Evolutionary conservation across 2,888 invertebrate species (phyloP).

Genomic region (Acrobasis consociella): DNA sequence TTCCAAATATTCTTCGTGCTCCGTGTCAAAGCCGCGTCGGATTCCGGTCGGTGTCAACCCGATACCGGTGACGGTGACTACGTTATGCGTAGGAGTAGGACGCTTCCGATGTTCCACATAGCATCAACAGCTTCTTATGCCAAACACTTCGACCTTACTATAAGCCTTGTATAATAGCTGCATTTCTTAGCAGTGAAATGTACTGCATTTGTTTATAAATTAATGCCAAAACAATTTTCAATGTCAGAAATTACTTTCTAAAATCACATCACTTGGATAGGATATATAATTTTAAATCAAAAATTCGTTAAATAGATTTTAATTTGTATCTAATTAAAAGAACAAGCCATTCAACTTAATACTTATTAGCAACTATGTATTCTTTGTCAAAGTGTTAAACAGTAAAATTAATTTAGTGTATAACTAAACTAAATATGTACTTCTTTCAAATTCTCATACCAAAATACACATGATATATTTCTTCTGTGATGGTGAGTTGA

Average conservation of each 20-base stretch:
- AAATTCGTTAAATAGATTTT: neutral
- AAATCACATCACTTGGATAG: neutral
- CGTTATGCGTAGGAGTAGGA: slow-evolving; percentile 55
- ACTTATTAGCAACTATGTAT: too few relatives aligned
- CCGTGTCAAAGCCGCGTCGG: slow-evolving; percentile 38
- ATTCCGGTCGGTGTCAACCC: slow-evolving; percentile 48
- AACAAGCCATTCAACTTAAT: neutral
- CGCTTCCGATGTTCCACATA: slow-evolving; percentile 49
- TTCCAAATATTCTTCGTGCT: slow-evolving; percentile 27
- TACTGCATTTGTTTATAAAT: slow-evolving; percentile 6
- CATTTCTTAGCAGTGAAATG: slow-evolving; percentile 18
- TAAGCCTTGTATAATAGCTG: slow-evolving; percentile 18
- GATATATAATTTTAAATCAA: neutral
- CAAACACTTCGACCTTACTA: slow-evolving; percentile 39
- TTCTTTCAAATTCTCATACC: too few relatives aligned
- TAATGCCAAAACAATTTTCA: neutral
- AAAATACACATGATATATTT: too few relatives aligned
- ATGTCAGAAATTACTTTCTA: neutral
- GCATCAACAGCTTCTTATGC: slow-evolving; percentile 41
- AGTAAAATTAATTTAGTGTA: too few relatives aligned
- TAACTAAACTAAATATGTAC: too few relatives aligned
- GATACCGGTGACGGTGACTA: slow-evolving; percentile 1
- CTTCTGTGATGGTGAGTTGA: too few relatives aligned
- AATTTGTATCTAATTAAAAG: neutral
- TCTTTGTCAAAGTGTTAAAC: too few relatives aligned